Base-by-base conservation (phyloP, 1,140 invertebrate species). In the Stratiolaelaps scimitus region DNA sequence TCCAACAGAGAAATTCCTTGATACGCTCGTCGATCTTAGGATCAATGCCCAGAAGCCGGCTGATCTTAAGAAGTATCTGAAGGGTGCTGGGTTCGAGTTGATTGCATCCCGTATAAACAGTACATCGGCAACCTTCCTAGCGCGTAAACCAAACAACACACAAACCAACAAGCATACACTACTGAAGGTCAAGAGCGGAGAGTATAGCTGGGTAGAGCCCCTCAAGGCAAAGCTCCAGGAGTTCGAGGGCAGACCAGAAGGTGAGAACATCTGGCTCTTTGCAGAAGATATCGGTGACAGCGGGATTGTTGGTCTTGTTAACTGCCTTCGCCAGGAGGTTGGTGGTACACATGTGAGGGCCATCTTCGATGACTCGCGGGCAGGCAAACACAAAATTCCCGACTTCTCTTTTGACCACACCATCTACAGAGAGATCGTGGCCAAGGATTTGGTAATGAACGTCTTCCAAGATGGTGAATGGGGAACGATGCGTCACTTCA, bases 231-330 rank as follows among this genome's bases (percentile, higher is more conserved):
- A n/a, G 34, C 34, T 60, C 15, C 53, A 60, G 13, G 53, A 66
- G 29, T 60, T 29, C 43, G 65, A 71, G 29, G 20, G 20, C 0
- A 29, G 56, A 44, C 43, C 53, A 1, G 23, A 68, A 29, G 68
- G 69, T 43, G 60, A 40, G 10, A 69, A 29, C 23, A n/a, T 72
- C 7, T 72, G 72, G 72, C 20, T 72, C 1, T 43, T 72, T 17
- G 65, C 72, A 23, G 65, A 71, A 45, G 70, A 72, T 43, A 65
- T 17, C 23, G 84, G 79, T 72, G n/a, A 44, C 4, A 71, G 66
- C 60, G 92, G 93, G 53, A 79, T 91, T 28, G 76, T 94, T 47
- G 93, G 93, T 47, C 75, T 97, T 69, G 83, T 86, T 66, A 92
- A 88, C 70, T 97, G 93, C 74, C 78, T 96, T 43, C 84, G 85